A percentile compares a stretch with the other conserved stretches of the same genome.
phyloP scores from a whole-genome alignment of 1,140 invertebrate genomes.

The Ladona fulva region DNA sequence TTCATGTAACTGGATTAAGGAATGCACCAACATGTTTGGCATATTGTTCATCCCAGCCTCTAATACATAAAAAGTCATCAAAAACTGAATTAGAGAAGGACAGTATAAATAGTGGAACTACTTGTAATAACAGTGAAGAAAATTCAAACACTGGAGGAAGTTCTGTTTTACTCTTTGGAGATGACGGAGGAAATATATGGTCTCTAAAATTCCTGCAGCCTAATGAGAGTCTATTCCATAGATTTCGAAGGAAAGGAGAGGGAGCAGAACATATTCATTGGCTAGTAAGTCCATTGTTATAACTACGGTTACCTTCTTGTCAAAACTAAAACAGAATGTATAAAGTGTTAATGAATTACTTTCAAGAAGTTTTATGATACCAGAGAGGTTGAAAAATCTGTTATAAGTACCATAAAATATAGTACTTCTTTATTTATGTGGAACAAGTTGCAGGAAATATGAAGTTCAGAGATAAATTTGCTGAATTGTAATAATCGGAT shows the following conservation, averaged over 20 bases:
- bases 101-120: not conserved
- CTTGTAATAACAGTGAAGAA: not conserved
- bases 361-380: too few species aligned
- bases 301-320: too few species aligned
- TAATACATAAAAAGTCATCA: not conserved
- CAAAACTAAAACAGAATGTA: too few species aligned
- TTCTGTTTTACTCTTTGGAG: not conserved
- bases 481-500: too few species aligned
- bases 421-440: too few species aligned
- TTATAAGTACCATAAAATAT: too few species aligned
- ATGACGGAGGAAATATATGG: not conserved
- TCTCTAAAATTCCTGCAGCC: not conserved
- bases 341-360: too few species aligned
- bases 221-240: not conserved
- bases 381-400: too few species aligned
- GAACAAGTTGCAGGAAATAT: too few species aligned
- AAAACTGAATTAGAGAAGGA: not conserved
- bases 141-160: not conserved
- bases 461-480: too few species aligned
- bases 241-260: not conserved
- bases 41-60: not conserved
- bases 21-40: not conserved
- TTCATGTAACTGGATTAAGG: not conserved
- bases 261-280: not conserved
- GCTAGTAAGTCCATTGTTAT: not conserved